Conservation (phyloP, 2,888 invertebrate species). For the Auanema freiburgensis region DNA sequence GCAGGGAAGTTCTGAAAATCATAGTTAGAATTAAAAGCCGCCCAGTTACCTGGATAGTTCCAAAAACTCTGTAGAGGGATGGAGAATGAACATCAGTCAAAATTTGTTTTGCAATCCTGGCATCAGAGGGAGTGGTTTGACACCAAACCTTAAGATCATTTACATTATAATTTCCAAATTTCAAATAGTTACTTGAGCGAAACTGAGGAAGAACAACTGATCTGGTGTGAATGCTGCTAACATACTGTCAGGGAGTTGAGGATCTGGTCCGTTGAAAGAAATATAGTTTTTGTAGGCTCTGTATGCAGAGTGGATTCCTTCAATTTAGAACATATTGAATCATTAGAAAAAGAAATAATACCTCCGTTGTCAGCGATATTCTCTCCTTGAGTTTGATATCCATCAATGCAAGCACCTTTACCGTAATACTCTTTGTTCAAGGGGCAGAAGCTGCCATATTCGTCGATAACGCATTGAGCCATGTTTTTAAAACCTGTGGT, state of each 20-base stretch:
- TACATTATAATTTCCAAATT: not conserved
- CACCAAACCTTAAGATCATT: conserved; percentile 37
- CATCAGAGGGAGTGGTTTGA: conserved; percentile 27
- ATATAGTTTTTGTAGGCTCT: conserved; percentile 53
- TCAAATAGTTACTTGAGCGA: conserved; percentile 31
- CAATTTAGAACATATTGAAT: too few species aligned
- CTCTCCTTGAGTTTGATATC: conserved; percentile 69
- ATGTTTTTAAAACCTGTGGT: conserved; percentile 38
- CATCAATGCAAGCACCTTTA: conserved; percentile 56
- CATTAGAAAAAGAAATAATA: too few species aligned
- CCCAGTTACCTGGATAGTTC: conserved; percentile 52
- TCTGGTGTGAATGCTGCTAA: conserved; percentile 42
- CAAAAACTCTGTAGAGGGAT: conserved; percentile 45
- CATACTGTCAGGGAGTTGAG: conserved; percentile 48
- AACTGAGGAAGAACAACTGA: conserved; percentile 52
- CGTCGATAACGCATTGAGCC: conserved; percentile 52
- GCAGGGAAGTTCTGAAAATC: conserved; percentile 58
- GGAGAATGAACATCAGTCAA: conserved; percentile 51
- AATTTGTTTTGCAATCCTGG: conserved; percentile 28
- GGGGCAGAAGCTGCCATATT: conserved; percentile 51
- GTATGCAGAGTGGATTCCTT: conserved; percentile 64
- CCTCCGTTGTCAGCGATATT: conserved; percentile 71
- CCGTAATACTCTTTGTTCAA: conserved; percentile 43
- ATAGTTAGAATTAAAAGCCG: conserved; percentile 20
- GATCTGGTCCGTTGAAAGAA: conserved; percentile 51